Evolutionary conservation across 2,113 vertebrate genomes (phyloP), one percentile per base, ranked within the genome.

Genomic region (Dipodomys merriami): DNA sequence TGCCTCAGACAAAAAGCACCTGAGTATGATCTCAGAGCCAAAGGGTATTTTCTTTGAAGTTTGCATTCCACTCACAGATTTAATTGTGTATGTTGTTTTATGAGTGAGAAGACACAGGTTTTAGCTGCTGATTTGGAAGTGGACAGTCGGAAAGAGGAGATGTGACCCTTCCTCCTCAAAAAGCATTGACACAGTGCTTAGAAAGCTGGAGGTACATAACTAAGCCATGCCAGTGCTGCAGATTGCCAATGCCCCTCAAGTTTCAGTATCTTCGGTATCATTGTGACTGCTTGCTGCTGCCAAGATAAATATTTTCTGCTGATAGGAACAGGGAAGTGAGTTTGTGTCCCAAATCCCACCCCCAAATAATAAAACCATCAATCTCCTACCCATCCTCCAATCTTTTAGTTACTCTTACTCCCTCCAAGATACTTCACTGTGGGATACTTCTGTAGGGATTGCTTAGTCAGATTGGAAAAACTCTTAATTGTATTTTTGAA

Each of bases 21-120:
- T 33, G 74, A 90, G 60, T 76, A 7, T 95, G 86, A 88, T 27
- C 83, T 93, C 91, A 95, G 57, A 93, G 82, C 88, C 74, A 81
- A 39, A 71, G 91, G 83, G 76, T 80, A 65, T 93, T 96, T 95
- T 85, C 68, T 90, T 27, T 78, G 85, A 82, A 68, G 79, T 53
- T 74, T 65, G 13, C 57, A 27, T 78, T 77, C 62, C 69, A 29
- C 15, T 83, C 57, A 6, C 65, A 64, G 82, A 79, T 53, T 68
- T 30, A 76, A 57, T 18, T n/a, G 2, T 72, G 19, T 22, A 57
- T 23, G 46, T 33, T 22, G 44, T 19, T 62, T 30, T 44, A 2
- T 13, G 49, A 91, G 46, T 49, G 27, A 62, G 16, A 72, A 76
- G 67, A 44, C 16, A 1, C 8, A 12, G 6, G 25, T 69, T 49